Conservation (phyloP, 2,797 vertebrate species). For the Taeniopygia guttata region DNA sequence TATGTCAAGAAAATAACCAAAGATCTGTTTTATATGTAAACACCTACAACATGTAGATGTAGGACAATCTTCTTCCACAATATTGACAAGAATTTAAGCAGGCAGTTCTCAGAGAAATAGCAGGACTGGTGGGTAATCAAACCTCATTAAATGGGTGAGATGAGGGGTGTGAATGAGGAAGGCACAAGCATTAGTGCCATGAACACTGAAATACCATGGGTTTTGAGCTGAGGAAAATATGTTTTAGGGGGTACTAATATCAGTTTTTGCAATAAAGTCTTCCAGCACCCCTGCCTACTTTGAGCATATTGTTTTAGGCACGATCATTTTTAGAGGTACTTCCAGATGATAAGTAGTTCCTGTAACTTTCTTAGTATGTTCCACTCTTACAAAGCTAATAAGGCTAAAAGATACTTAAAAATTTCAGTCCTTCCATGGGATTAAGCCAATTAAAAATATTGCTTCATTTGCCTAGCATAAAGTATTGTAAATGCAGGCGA, state of each 20-base stretch:
- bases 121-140: not conserved
- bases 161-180: not conserved
- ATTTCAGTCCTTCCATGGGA: not conserved
- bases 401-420: not conserved
- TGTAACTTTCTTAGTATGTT: not conserved
- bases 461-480: not conserved
- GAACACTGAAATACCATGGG: not conserved
- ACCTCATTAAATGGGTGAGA: not conserved
- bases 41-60: not conserved
- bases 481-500: too few species aligned
- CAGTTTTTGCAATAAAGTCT: not conserved
- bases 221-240: not conserved
- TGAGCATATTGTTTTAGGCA: not conserved
- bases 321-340: not conserved
- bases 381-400: not conserved
- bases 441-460: not conserved
- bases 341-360: not conserved
- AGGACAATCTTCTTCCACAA: not conserved
- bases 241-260: not conserved
- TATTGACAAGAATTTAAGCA: not conserved
- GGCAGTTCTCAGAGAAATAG: not conserved
- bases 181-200: not conserved
- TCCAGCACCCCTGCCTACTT: not conserved
- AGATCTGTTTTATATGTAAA: not conserved
- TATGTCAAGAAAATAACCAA: not conserved